phyloP scores from a whole-genome alignment of 2,888 invertebrate genomes.

The Arrhopalites spinosus region DNA sequence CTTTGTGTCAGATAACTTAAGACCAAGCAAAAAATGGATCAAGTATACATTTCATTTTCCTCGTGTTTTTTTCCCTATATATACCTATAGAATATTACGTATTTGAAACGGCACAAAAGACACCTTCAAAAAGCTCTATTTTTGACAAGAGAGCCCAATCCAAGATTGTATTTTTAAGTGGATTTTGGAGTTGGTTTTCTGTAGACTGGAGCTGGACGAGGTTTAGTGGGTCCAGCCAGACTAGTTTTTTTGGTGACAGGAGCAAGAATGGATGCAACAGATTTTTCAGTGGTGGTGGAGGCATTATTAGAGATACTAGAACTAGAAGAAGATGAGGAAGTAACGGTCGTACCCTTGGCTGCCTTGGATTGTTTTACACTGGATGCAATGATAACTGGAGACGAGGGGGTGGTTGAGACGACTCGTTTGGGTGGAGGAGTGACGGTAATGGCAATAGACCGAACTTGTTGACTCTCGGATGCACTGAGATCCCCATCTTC shows the following conservation, averaged over 20 bases:
- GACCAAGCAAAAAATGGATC: neutral
- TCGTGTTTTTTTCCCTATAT: neutral
- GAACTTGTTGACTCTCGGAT: constrained; percentile 48
- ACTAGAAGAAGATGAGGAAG: neutral
- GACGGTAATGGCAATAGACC: constrained; percentile 53
- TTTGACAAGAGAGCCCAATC: too few species aligned
- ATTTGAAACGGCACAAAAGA: neutral
- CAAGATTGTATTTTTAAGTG: too few species aligned
- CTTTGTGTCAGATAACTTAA: constrained; percentile 19
- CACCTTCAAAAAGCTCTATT: too few species aligned
- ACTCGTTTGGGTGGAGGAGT: constrained; percentile 46
- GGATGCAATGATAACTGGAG: neutral
- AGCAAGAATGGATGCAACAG: neutral
- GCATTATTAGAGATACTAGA: neutral
- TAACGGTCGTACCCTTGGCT: neutral
- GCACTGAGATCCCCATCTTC: constrained; percentile 45
- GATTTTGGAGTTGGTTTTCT: neutral
- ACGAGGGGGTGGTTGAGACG: neutral
- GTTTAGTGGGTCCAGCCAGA: neutral
- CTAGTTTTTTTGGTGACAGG: constrained; percentile 22
- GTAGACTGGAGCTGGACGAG: constrained; percentile 36
- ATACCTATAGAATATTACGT: neutral
- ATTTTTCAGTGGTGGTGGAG: constrained; percentile 4
- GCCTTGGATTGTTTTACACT: neutral
- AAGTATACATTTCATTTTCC: neutral